Conservation (phyloP, 2,113 vertebrate species). For the Synchiropus splendidus region DNA sequence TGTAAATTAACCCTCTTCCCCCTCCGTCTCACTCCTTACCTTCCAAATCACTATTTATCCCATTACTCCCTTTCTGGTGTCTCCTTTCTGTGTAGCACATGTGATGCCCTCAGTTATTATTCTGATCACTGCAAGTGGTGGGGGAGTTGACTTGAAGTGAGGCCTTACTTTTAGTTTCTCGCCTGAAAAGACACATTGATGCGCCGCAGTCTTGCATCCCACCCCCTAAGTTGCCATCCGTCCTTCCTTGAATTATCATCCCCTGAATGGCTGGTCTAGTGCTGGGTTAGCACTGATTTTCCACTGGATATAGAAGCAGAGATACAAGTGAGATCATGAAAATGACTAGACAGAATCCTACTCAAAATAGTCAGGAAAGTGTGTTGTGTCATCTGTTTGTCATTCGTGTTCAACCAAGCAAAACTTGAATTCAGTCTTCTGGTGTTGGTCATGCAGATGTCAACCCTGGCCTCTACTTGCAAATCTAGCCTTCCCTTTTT, state of each 20-base stretch:
- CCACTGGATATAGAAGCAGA: no score
- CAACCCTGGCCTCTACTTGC: no score
- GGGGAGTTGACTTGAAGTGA: slow-evolving; percentile 41
- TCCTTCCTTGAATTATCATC: slow-evolving; percentile 55
- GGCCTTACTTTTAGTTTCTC: slow-evolving; percentile 50
- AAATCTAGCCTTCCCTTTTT: no score
- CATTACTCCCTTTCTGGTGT: no score
- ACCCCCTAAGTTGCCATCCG: slow-evolving; percentile 31
- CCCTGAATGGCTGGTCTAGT: slow-evolving; percentile 65
- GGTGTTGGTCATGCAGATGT: no score
- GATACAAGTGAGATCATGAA: no score
- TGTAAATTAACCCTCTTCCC: slow-evolving; percentile 26
- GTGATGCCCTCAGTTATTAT: background rate
- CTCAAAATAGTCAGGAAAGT: no score
- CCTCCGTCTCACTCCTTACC: slow-evolving; percentile 3
- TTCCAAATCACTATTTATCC: background rate
- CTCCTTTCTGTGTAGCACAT: background rate
- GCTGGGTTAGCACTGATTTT: slow-evolving; percentile 25
- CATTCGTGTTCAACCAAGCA: no score
- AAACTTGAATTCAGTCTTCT: no score
- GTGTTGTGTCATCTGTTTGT: no score
- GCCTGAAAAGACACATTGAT: slow-evolving; percentile 65
- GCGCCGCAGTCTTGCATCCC: slow-evolving; percentile 31
- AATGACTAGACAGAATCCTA: no score
- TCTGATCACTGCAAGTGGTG: slow-evolving; percentile 20